Conservation (phyloP, 2,888 invertebrate species). For the Acheta domesticus region DNA sequence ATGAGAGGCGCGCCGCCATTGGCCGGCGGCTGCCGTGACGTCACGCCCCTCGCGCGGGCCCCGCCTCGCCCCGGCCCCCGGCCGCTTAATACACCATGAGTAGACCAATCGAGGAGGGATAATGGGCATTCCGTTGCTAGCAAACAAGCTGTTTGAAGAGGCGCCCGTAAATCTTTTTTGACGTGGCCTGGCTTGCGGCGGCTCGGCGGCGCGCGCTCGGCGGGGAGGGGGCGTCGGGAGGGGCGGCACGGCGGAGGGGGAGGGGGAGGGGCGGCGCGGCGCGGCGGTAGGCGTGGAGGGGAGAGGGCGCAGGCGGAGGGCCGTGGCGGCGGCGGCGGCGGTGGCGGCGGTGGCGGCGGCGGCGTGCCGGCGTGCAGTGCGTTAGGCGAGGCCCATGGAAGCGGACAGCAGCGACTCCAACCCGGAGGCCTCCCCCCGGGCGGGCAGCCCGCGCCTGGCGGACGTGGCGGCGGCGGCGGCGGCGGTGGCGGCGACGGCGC, state of each 20-base stretch:
- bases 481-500: constrained; percentile 28
- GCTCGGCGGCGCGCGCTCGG: background rate
- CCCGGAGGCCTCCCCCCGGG: constrained; percentile 32
- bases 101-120: constrained; percentile 30
- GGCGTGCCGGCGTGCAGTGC: constrained; percentile 20
- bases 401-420: constrained; percentile 35
- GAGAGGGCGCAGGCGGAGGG: constrained; percentile 23
- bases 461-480: constrained; percentile 31
- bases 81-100: constrained; percentile 29
- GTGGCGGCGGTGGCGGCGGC: constrained; percentile 25
- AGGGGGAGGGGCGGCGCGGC: constrained; percentile 29
- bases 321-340: constrained; percentile 32
- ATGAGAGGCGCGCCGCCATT: too few species aligned
- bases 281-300: constrained; percentile 30
- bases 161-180: constrained; percentile 34
- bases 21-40: constrained; percentile 28
- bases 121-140: constrained; percentile 34
- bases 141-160: constrained; percentile 35
- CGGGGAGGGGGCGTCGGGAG: background rate
- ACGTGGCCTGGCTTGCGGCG: constrained; percentile 25
- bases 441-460: constrained; percentile 41
- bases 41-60: constrained; percentile 30
- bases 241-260: constrained; percentile 31
- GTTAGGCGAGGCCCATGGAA: constrained; percentile 36
- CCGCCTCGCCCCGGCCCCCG: constrained; percentile 27